These are phyloP conservation scores for Protophormia terraenovae DNA, from an alignment of 2,888 invertebrate genomes.

Conservation along the genomic window DNA sequence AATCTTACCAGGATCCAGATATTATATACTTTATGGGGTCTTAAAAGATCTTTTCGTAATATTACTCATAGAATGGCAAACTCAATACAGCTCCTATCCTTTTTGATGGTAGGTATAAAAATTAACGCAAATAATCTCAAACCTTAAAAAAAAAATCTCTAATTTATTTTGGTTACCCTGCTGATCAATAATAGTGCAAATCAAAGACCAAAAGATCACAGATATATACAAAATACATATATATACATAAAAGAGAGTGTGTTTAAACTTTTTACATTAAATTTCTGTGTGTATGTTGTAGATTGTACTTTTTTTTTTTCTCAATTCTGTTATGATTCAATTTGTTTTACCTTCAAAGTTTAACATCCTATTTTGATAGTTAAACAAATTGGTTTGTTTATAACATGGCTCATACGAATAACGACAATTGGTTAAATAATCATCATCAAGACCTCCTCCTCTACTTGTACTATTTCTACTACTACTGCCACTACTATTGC, in stretches of 20 bases:
- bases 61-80: too few relatives aligned
- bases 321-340: conserved; percentile 48
- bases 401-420: conserved; percentile 77
- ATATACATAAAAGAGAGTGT: neutral
- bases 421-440: conserved; percentile 58
- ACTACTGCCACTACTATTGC: conserved; percentile 54
- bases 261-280: neutral
- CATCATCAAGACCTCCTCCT: conserved; percentile 47
- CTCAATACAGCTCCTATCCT: too few relatives aligned
- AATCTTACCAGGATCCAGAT: too few relatives aligned
- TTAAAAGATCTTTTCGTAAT: too few relatives aligned
- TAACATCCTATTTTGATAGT: conserved; percentile 78
- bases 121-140: too few relatives aligned
- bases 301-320: conserved; percentile 14
- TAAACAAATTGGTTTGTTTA: conserved; percentile 78
- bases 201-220: conserved; percentile 9
- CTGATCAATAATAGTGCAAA: conserved; percentile 12
- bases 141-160: too few relatives aligned
- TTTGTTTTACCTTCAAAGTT: conserved; percentile 77
- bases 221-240: neutral
- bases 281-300: conserved; percentile 5
- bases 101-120: too few relatives aligned
- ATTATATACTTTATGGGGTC: too few relatives aligned
- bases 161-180: too few relatives aligned
- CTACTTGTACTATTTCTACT: conserved; percentile 24